phyloP scores from a whole-genome alignment of 2,113 vertebrate species.

The Tupaia chinensis region DNA sequence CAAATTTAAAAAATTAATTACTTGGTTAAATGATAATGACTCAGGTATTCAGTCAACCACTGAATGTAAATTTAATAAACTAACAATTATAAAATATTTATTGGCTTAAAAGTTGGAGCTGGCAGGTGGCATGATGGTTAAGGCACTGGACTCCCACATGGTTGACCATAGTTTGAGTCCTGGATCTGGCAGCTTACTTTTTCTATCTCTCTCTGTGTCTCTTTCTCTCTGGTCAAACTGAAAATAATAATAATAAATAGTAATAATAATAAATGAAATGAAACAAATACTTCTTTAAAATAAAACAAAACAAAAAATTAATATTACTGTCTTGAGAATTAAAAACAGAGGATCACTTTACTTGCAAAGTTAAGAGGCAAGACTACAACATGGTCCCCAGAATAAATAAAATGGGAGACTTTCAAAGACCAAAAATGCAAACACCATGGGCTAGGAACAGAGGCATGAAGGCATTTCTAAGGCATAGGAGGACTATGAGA shows the following conservation, averaged over 20 bases:
- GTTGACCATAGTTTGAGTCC: no score
- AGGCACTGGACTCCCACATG: no score
- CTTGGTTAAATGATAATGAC: not conserved
- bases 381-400: not conserved
- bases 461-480: not conserved
- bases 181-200: no score
- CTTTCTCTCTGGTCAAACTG: no score
- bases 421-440: constrained; percentile 25
- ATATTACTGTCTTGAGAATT: not conserved
- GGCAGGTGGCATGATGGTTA: no score
- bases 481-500: not conserved
- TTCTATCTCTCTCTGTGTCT: no score
- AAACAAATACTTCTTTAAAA: no score
- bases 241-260: no score
- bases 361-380: not conserved
- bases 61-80: not conserved
- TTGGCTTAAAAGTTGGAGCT: not conserved
- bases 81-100: not conserved
- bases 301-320: not conserved
- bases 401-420: not conserved
- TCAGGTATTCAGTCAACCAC: not conserved
- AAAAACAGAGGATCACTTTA: not conserved
- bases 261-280: no score
- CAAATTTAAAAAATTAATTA: no score
- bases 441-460: not conserved